These are phyloP conservation scores for Lepeophtheirus nordmannii DNA, from an alignment of 2,888 invertebrate species.

Conservation along the genomic window DNA sequence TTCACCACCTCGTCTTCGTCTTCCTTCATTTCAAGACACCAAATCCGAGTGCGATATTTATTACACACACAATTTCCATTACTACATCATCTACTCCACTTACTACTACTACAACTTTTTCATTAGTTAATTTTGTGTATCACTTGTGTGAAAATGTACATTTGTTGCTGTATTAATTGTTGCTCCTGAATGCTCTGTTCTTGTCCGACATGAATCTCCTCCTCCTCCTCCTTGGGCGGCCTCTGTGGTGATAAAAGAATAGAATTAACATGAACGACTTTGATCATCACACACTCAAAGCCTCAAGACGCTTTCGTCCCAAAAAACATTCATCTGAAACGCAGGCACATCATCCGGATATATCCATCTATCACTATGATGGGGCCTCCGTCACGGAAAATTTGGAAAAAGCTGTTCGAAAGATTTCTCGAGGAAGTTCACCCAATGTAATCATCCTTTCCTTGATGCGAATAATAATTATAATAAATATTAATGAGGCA, in stretches of 20 bases:
- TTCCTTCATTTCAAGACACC: neutral
- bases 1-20: too few relatives aligned
- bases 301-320: neutral
- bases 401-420: constrained; percentile 11
- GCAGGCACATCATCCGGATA: neutral
- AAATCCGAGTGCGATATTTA: constrained; percentile 3
- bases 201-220: too few relatives aligned
- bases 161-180: neutral
- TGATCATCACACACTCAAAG: neutral
- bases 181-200: neutral
- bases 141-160: neutral
- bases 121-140: neutral
- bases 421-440: constrained; percentile 16
- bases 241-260: too few relatives aligned
- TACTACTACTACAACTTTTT: neutral
- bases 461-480: too few relatives aligned
- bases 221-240: too few relatives aligned
- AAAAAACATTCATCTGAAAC: neutral
- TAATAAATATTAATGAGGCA: too few relatives aligned
- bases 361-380: neutral
- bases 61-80: neutral
- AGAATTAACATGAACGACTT: neutral
- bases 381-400: neutral
- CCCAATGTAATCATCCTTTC: constrained; percentile 8
- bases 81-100: too few relatives aligned